Evolutionary conservation across 2,888 invertebrate genomes (phyloP), one percentile per base, ranked within the genome.

Genomic region (Daptonema setosum): DNA sequence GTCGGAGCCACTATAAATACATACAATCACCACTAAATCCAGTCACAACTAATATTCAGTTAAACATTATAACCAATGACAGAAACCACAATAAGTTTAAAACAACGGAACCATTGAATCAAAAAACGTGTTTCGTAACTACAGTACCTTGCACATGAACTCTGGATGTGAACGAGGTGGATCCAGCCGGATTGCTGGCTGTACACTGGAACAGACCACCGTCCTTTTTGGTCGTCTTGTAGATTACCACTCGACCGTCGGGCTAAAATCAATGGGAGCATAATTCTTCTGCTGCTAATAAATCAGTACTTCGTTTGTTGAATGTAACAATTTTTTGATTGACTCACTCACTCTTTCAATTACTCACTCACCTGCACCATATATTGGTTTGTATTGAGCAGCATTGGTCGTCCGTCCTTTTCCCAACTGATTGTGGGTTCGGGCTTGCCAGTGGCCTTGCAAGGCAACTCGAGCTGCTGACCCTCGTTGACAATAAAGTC

Each of bases 191-290:
- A 60, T 74, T 75, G 2, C 67, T 63, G 2, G 72, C 75, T 1
- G 69, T 59, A 64, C 75, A 75, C 58, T 71, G 68, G 60, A 73
- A 75, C 20, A 68, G 63, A 1, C 73, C 75, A 56, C 68, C 70
- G 63, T 57, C 57, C 22, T 28, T 35, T n/a, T 28, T 28, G 17
- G 14, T 30, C n/a, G 52, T 30, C 3, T 35, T 22, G 45, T 51
- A 25, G 30, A 58, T 47, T 8, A 52, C 28, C 51, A 60, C 30
- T 17, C 26, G 35, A 28, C 58, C 58, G 30, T 47, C 55, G 29
- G 56, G 54, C 58, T 59, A 45, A 48, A 56, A 59, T n/a, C n/a
- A 28, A n/a, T n/a, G 3, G 22, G 3, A 45, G n/a, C 8, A 17
- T n/a, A 45, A 45, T n/a, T n/a, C 17, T 8, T 17, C 17, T n/a